Percentiles rank a stretch among this genome's conserved stretches.
Conservation (phyloP, 2,797 vertebrate genomes). For the Pipistrellus kuhlii region DNA sequence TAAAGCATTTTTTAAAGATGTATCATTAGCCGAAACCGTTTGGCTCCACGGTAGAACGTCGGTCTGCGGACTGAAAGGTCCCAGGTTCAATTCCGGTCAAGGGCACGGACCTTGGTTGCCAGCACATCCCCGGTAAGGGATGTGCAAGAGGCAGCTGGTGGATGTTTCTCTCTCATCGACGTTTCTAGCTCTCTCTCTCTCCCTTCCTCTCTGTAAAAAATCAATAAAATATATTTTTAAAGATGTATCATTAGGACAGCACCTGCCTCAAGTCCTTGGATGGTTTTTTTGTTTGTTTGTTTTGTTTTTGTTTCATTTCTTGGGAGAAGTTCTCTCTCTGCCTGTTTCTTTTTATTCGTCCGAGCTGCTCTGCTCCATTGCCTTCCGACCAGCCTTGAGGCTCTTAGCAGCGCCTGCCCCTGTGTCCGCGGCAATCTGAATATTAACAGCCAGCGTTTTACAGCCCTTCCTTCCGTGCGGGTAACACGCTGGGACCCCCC, state of each 20-base stretch:
- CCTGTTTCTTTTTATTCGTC: constrained; percentile 46
- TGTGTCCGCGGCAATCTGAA: constrained; percentile 49
- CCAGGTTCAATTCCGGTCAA: no score
- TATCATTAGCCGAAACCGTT: no score
- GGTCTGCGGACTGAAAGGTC: no score
- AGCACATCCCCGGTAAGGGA: no score
- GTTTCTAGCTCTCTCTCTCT: no score
- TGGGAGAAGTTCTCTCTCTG: constrained; percentile 30
- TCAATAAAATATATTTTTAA: no score
- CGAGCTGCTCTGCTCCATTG: constrained; percentile 60
- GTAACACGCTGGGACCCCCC: constrained; percentile 78
- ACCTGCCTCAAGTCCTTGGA: constrained; percentile 62
- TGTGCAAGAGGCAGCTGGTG: no score
- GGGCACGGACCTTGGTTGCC: no score
- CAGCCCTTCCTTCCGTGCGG: constrained; percentile 76
- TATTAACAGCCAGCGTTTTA: constrained; percentile 61
- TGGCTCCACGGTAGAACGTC: no score
- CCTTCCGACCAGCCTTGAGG: constrained; percentile 46
- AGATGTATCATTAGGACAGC: neutral
- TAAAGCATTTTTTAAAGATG: neutral
- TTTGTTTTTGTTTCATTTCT: constrained; percentile 61
- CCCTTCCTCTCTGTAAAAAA: no score
- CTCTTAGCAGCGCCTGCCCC: constrained; percentile 37
- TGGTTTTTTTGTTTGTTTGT: no score
- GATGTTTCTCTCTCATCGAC: no score